A percentile compares a stretch with the other conserved stretches of the same genome.
Conservation (phyloP, 2,888 invertebrate genomes). For the Amorpha juglandis region DNA sequence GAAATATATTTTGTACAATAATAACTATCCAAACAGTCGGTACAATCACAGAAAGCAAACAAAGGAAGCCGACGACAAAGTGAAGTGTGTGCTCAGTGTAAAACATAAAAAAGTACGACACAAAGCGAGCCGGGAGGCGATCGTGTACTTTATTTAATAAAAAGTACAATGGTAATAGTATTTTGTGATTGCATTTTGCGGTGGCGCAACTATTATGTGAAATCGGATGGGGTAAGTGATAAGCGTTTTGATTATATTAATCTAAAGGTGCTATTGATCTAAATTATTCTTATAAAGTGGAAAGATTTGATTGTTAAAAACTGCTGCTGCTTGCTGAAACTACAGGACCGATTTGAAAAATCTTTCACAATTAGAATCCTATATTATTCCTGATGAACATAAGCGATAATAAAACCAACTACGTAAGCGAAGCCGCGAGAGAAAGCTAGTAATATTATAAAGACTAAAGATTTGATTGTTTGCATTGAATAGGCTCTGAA, state of each 20-base stretch:
- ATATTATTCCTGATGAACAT: too few relatives aligned
- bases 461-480: too few relatives aligned
- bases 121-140: constrained; percentile 49
- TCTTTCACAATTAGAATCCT: too few relatives aligned
- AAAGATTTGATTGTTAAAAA: too few relatives aligned
- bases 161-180: constrained; percentile 62
- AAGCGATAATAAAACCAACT: too few relatives aligned
- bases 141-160: constrained; percentile 53
- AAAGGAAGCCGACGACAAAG: constrained; percentile 24
- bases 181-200: constrained; percentile 62
- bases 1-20: constrained; percentile 31
- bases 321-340: too few relatives aligned
- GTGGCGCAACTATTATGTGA: constrained; percentile 40
- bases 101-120: constrained; percentile 31
- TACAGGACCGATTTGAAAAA: too few relatives aligned
- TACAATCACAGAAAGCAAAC: constrained; percentile 21
- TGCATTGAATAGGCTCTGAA: too few relatives aligned
- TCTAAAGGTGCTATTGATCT: neutral
- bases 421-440: too few relatives aligned
- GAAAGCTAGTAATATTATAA: too few relatives aligned
- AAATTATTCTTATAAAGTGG: too few relatives aligned
- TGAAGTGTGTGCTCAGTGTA: constrained; percentile 20
- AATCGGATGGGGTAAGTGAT: neutral
- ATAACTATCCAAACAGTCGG: constrained; percentile 21
- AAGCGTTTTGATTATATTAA: neutral